These are phyloP conservation scores for Caenorhabditis japonica DNA, from an alignment of 2,888 invertebrate genomes.

Conservation along the genomic window DNA sequence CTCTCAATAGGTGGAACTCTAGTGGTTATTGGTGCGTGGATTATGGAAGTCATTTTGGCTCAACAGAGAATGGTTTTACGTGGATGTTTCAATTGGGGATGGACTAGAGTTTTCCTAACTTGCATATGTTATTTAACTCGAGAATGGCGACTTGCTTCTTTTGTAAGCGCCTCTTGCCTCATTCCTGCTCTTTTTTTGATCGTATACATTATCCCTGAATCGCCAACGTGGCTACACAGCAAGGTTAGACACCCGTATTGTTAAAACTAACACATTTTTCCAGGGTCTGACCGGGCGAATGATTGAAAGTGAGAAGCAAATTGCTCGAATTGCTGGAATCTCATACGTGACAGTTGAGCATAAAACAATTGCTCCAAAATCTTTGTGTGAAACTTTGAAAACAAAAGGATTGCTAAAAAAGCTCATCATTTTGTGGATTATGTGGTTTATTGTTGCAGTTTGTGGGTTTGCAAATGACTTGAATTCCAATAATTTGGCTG, in stretches of 20 bases:
- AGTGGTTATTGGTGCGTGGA: slow-evolving; percentile 70
- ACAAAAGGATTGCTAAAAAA: slow-evolving; percentile 58
- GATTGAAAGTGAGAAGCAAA: slow-evolving; percentile 63
- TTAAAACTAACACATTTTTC: neutral
- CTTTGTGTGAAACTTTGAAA: slow-evolving; percentile 52
- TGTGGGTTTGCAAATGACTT: slow-evolving; percentile 72
- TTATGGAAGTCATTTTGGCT: slow-evolving; percentile 74
- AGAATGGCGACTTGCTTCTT: slow-evolving; percentile 68
- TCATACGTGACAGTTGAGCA: slow-evolving; percentile 59
- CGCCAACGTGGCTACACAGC: slow-evolving; percentile 74
- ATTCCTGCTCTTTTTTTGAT: slow-evolving; percentile 67
- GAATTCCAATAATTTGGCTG: slow-evolving; percentile 67
- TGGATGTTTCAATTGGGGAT: slow-evolving; percentile 74
- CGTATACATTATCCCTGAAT: slow-evolving; percentile 71
- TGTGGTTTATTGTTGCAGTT: slow-evolving; percentile 69
- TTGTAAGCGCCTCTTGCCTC: slow-evolving; percentile 58
- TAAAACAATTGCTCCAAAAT: slow-evolving; percentile 54
- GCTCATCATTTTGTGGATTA: slow-evolving; percentile 67
- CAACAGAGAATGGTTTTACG: slow-evolving; percentile 72
- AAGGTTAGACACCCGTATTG: slow-evolving; percentile 20
- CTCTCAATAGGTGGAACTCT: slow-evolving; percentile 65
- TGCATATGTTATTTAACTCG: slow-evolving; percentile 60
- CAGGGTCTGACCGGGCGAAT: slow-evolving; percentile 64
- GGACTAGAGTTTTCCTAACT: slow-evolving; percentile 64
- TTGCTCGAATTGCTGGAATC: slow-evolving; percentile 68